Evolutionary conservation across 2,888 invertebrate genomes (phyloP).

Genomic region (Axea sp.): DNA sequence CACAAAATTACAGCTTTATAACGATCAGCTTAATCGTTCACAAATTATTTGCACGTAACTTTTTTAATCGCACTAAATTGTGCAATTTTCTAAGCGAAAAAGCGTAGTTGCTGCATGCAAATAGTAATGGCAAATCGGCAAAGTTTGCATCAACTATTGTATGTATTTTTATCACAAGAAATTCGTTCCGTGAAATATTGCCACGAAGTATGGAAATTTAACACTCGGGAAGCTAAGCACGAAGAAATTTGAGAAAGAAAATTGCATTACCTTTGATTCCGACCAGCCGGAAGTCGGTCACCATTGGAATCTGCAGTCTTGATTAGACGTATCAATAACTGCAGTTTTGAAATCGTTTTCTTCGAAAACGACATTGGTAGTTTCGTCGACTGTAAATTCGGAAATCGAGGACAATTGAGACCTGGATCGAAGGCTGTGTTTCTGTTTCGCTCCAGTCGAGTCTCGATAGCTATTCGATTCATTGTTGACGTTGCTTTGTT

Average conservation of each 20-base stretch:
- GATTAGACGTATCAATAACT: conserved; percentile 57
- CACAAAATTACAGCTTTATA: no score
- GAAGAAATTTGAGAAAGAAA: conserved; percentile 48
- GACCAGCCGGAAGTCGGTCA: conserved; percentile 14
- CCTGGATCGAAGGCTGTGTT: conserved; percentile 64
- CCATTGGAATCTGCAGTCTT: conserved; percentile 27
- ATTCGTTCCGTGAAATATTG: conserved; percentile 33
- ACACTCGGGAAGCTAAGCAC: conserved; percentile 21
- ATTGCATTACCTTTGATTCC: conserved; percentile 49
- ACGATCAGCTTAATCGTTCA: no score
- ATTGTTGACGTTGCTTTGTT: conserved; percentile 44
- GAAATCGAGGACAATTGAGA: conserved; percentile 67
- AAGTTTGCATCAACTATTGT: conserved; percentile 9
- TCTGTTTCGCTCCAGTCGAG: conserved; percentile 64
- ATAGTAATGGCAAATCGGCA: conserved; percentile 9
- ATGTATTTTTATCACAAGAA: conserved; percentile 19
- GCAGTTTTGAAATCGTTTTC: conserved; percentile 41
- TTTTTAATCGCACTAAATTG: no score
- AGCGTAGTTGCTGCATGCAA: neutral
- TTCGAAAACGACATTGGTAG: conserved; percentile 43
- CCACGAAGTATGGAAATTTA: conserved; percentile 36
- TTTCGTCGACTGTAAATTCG: conserved; percentile 60
- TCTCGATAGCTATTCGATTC: conserved; percentile 67
- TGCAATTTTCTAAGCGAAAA: no score
- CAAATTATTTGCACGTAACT: no score